phyloP scores from a whole-genome alignment of 2,888 invertebrate genomes.

The Crematogaster levior region DNA sequence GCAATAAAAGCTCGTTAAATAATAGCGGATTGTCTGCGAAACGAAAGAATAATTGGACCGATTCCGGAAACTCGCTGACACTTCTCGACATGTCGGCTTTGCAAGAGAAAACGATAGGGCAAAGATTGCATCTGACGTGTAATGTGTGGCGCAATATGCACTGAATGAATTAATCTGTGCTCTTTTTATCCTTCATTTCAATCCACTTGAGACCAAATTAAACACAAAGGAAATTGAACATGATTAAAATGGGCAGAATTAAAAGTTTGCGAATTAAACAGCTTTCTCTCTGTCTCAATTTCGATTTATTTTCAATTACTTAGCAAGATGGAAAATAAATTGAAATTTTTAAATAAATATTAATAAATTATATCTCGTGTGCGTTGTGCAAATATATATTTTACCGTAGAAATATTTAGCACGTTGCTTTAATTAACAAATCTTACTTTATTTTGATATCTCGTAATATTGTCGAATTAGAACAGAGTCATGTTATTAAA shows the following conservation, averaged over 20 bases:
- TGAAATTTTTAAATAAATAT: neutral
- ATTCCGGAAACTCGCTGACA: neutral
- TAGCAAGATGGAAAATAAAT: neutral
- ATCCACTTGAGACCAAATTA: neutral
- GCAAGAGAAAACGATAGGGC: neutral
- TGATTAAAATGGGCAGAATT: neutral
- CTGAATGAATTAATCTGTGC: slow-evolving; percentile 23
- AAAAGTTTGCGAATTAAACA: neutral
- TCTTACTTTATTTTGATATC: neutral
- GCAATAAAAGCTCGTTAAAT: slow-evolving; percentile 24
- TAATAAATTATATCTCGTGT: neutral
- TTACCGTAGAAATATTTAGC: slow-evolving; percentile 5
- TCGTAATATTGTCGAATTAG: neutral
- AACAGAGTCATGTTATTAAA: neutral
- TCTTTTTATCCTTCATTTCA: neutral
- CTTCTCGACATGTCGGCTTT: neutral
- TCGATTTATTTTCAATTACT: neutral
- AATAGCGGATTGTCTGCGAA: neutral
- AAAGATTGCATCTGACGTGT: neutral
- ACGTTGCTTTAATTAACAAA: neutral
- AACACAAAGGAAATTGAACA: neutral
- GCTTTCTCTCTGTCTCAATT: neutral
- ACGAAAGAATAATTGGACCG: neutral
- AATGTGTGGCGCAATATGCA: neutral
- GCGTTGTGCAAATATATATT: neutral